Percentiles rank a stretch among this genome's conserved stretches.
phyloP scores from a whole-genome alignment of 2,888 invertebrate genomes.

The Polymixis flavicincta region DNA sequence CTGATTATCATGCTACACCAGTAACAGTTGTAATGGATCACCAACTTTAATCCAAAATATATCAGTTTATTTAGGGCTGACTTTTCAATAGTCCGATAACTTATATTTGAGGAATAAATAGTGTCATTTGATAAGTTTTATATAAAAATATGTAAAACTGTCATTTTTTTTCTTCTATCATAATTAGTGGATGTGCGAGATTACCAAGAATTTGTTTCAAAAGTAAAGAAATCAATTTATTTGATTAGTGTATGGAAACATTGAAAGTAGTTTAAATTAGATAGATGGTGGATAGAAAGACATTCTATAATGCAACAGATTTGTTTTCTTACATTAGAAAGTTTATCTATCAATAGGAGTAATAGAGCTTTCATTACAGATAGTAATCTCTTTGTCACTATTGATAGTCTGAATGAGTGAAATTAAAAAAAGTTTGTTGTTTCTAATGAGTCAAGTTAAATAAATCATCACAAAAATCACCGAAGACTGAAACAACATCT shows the following conservation, averaged over 20 bases:
- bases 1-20: constrained; percentile 7
- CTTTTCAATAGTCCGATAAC: neutral
- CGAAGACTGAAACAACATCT: too few species aligned
- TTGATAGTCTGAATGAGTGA: neutral
- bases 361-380: neutral
- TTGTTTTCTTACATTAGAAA: constrained; percentile 6
- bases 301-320: neutral
- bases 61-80: neutral
- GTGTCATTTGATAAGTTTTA: neutral
- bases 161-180: too few species aligned
- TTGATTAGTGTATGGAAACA: neutral
- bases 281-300: too few species aligned
- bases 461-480: neutral
- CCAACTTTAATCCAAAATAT: neutral
- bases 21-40: neutral
- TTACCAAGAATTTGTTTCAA: neutral
- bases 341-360: neutral
- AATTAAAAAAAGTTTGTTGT: neutral
- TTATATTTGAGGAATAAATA: neutral
- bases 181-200: neutral
- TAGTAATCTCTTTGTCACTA: neutral
- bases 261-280: neutral
- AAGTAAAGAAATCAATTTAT: neutral
- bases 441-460: neutral
- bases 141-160: neutral